A percentile compares a stretch with the other conserved stretches of the same genome.
Evolutionary conservation across 2,113 vertebrate genomes (phyloP).

Genomic region (Dolichallabes microphthalmus): DNA sequence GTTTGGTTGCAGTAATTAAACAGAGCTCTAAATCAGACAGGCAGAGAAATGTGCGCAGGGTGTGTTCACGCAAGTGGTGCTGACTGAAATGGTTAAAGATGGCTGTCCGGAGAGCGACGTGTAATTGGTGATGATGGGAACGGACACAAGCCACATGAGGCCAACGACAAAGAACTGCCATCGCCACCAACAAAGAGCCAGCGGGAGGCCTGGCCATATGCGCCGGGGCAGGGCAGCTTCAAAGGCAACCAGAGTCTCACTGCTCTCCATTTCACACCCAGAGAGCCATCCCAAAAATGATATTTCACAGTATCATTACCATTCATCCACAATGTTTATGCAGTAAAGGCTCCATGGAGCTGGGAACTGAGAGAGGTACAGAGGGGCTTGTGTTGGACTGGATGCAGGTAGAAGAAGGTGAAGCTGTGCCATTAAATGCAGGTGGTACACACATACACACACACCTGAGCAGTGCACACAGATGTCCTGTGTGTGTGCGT

Average conservation of each 20-base stretch:
- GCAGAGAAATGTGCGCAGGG: slow-evolving; percentile 61
- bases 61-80: slow-evolving; percentile 60
- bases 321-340: slow-evolving; percentile 28
- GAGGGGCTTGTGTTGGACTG: slow-evolving; percentile 6
- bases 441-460: neutral
- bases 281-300: slow-evolving; percentile 45
- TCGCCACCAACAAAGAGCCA: slow-evolving; percentile 51
- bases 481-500: neutral
- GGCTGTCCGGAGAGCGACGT: slow-evolving; percentile 34
- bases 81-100: slow-evolving; percentile 49
- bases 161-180: slow-evolving; percentile 65
- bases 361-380: slow-evolving; percentile 4
- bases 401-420: neutral
- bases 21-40: slow-evolving; percentile 59
- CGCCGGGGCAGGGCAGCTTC: slow-evolving; percentile 48
- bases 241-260: slow-evolving; percentile 41
- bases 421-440: neutral
- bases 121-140: slow-evolving; percentile 72
- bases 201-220: slow-evolving; percentile 49
- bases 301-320: slow-evolving; percentile 53
- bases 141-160: slow-evolving; percentile 77
- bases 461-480: neutral
- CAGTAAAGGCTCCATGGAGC: slow-evolving; percentile 23
- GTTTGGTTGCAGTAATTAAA: slow-evolving; percentile 46
- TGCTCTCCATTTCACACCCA: slow-evolving; percentile 48